phyloP scores from a whole-genome alignment of 1,140 invertebrate species.

The Drosophila persimilis region DNA sequence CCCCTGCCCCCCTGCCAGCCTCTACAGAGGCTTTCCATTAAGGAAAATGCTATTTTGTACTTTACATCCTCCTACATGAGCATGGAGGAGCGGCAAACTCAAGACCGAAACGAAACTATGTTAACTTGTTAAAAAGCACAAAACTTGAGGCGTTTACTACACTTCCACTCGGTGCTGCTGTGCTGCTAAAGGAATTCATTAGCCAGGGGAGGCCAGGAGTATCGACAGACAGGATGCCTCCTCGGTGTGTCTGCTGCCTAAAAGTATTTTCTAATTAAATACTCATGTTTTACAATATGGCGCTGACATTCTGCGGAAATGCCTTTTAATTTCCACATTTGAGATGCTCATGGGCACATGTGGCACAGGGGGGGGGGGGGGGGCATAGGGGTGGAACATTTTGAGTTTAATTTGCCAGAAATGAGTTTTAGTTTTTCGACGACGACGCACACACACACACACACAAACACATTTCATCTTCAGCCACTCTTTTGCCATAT shows the following conservation, averaged over 20 bases:
- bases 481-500: constrained; percentile 63
- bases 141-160: constrained; percentile 42
- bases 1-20: too few species aligned
- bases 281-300: constrained; percentile 82
- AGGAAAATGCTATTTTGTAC: constrained; percentile 78
- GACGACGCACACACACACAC: constrained; percentile 45
- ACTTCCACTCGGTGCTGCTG: constrained; percentile 3
- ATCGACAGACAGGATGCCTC: constrained; percentile 47
- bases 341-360: constrained; percentile 55
- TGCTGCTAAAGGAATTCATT: constrained; percentile 60
- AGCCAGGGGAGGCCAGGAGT: constrained; percentile 47
- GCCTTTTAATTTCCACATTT: constrained; percentile 81
- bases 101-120: constrained; percentile 64
- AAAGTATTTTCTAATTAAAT: constrained; percentile 82
- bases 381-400: constrained; percentile 58
- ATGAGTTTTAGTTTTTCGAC: constrained; percentile 76
- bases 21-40: constrained; percentile 51
- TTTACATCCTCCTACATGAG: constrained; percentile 55
- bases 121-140: constrained; percentile 77
- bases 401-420: constrained; percentile 80
- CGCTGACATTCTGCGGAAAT: constrained; percentile 82
- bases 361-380: neutral
- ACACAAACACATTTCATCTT: constrained; percentile 68
- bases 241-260: constrained; percentile 29
- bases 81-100: constrained; percentile 46